Evolutionary conservation across 1,140 invertebrate genomes (phyloP), one percentile per base, ranked within the genome.

Genomic region (Apocrypta bakeri): DNA sequence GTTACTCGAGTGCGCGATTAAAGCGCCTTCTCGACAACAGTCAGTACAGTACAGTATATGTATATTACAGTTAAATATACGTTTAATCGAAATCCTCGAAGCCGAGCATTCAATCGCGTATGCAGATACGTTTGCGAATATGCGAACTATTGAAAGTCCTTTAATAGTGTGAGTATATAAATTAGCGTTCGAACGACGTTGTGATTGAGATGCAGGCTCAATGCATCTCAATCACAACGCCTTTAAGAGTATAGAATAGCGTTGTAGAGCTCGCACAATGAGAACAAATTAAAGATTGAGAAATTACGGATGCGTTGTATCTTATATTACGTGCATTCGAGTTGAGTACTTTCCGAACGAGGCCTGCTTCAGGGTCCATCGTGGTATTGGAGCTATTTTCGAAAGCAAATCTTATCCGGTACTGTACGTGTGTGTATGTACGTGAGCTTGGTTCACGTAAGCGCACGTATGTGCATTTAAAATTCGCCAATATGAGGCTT

Each of bases 31-130:
- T 56, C 48, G 48, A 56, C 48, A 21, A n/a, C 33, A 1, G 37
- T 40, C n/a, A 33, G 75, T 0, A n/a, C 63, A 25, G 66, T 7
- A 42, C 42, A 61, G 56, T 37, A n/a, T n/a, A n/a, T n/a, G n/a
- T n/a, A n/a, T n/a, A n/a, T n/a, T n/a, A n/a, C n/a, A n/a, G n/a
- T n/a, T n/a, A n/a, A n/a, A n/a, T n/a, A n/a, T n/a, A n/a, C n/a
- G n/a, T n/a, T n/a, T n/a, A n/a, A n/a, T n/a, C n/a, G 27, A 33
- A 79, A 79, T 79, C 77, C 77, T 25, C 40, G 29, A 79, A 79
- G 69, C 33, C 76, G 25, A 40, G 64, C 24, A 37, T 48, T 78
- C 42, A 64, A 12, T 37, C 29, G 33, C 31, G 27, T 25, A 24
- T 66, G 27, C 27, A 66, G 24, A 66, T 29, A 68, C 29, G 66